These are phyloP conservation scores for Eospalax fontanierii DNA, from an alignment of 2,797 vertebrate genomes.

Conservation along the genomic window DNA sequence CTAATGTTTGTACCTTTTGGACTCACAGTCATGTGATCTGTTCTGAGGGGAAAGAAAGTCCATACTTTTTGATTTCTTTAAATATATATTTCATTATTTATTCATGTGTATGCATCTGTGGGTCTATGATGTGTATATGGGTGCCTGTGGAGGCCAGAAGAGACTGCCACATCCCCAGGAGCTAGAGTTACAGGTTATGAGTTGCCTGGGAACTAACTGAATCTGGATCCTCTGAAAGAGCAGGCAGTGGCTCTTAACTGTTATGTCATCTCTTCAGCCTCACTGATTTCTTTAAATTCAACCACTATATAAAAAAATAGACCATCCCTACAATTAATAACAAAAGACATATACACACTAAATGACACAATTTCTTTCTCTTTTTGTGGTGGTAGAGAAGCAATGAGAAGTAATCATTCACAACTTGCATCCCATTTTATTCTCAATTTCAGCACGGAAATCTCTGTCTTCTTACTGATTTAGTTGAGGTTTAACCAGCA, in stretches of 20 bases:
- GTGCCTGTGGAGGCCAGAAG: neutral
- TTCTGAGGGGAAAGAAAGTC: neutral
- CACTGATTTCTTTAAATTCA: neutral
- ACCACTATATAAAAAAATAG: neutral
- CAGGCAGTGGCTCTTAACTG: neutral
- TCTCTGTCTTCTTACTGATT: constrained; percentile 65
- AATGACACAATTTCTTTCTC: neutral
- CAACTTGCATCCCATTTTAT: neutral
- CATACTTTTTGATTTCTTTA: neutral
- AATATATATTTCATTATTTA: neutral
- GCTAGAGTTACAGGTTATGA: neutral
- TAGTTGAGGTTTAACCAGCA: constrained; percentile 69
- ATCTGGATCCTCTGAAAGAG: too few relatives aligned
- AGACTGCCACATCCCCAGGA: neutral
- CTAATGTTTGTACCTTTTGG: neutral
- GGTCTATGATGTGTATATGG: too few relatives aligned
- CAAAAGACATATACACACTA: neutral
- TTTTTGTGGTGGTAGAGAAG: neutral
- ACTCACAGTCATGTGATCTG: neutral
- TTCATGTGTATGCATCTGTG: neutral
- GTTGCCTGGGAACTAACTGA: neutral
- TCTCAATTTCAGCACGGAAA: constrained; percentile 6
- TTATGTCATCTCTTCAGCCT: neutral
- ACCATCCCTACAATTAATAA: neutral
- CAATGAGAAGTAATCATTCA: neutral